A percentile compares a stretch with the other conserved stretches of the same genome.
Conservation (phyloP, 2,113 vertebrate genomes). For the Protobothrops mucrosquamatus region DNA sequence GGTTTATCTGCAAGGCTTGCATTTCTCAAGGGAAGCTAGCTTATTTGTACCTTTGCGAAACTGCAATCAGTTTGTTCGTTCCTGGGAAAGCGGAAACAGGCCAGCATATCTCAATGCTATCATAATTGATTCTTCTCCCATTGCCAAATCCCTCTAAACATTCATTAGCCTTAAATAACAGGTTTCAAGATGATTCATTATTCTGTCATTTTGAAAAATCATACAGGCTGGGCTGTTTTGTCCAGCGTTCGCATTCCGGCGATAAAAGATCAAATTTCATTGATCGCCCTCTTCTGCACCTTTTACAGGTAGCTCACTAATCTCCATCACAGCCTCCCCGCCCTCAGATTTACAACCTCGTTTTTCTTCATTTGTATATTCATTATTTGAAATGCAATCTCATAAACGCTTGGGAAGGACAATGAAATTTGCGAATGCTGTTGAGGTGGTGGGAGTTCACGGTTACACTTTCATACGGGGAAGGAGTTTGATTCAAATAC, state of each 20-base stretch:
- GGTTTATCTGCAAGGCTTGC: conserved; percentile 37
- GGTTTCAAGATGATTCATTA: conserved; percentile 54
- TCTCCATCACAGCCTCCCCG: conserved; percentile 1
- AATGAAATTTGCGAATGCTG: not conserved
- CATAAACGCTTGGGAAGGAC: not conserved
- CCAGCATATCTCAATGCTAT: conserved; percentile 53
- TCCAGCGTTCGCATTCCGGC: conserved; percentile 14
- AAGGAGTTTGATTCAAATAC: not conserved
- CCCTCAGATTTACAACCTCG: not conserved
- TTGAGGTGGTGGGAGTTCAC: not conserved
- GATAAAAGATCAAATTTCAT: conserved; percentile 50
- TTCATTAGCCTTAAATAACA: conserved; percentile 63
- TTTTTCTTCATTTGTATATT: conserved; percentile 52
- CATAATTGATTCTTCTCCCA: conserved; percentile 51
- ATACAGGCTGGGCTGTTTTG: conserved; percentile 9
- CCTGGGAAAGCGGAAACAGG: conserved; percentile 24
- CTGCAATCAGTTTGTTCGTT: conserved; percentile 46
- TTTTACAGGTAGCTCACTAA: conserved; percentile 36
- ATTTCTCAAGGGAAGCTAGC: conserved; percentile 21
- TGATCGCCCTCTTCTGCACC: not conserved
- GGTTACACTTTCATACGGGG: conserved; percentile 28
- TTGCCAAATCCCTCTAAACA: conserved; percentile 41
- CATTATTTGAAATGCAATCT: conserved; percentile 20
- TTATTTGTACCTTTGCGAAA: conserved; percentile 52
- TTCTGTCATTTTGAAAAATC: conserved; percentile 57